Percentiles rank a stretch among this genome's conserved stretches.
Evolutionary conservation across 2,888 invertebrate genomes (phyloP).

Genomic region (Lissonota sp.): DNA sequence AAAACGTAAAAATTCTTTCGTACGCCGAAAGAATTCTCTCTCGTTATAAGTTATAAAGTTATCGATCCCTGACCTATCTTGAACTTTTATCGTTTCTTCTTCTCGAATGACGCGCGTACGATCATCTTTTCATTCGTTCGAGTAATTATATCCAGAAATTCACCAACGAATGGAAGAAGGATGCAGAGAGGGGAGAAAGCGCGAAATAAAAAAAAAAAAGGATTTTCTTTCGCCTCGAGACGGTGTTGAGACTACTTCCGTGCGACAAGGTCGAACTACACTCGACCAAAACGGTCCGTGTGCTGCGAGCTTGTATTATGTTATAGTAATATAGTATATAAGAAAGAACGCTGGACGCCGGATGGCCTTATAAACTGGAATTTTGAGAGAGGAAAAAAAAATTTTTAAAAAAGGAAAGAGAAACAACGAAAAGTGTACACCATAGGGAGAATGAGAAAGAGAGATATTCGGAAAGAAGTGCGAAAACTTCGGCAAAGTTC

Average conservation of each 20-base stretch:
- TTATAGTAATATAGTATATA: neutral
- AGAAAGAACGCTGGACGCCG: slow-evolving; percentile 34
- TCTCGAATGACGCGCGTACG: neutral
- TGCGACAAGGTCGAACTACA: slow-evolving; percentile 46
- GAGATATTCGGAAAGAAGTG: slow-evolving; percentile 52
- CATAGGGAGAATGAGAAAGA: slow-evolving; percentile 6
- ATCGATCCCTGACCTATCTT: slow-evolving; percentile 56
- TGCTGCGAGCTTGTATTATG: slow-evolving; percentile 20
- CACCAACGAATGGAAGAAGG: too few relatives aligned
- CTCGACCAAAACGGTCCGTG: slow-evolving; percentile 47
- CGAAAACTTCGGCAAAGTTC: slow-evolving; percentile 55
- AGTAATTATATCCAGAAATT: too few relatives aligned
- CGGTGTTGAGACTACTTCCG: slow-evolving; percentile 41
- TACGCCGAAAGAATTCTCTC: neutral
- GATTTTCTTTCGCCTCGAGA: neutral
- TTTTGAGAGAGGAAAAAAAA: slow-evolving; percentile 15
- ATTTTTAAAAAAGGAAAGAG: neutral
- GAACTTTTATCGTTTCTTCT: slow-evolving; percentile 10
- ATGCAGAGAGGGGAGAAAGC: too few relatives aligned
- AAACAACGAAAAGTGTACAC: slow-evolving; percentile 14
- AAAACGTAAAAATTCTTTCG: slow-evolving; percentile 9
- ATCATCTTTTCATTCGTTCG: too few relatives aligned
- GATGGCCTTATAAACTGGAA: slow-evolving; percentile 48
- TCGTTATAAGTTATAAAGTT: slow-evolving; percentile 18
- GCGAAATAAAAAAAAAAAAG: neutral